These are phyloP conservation scores for Arothron firmamentum DNA, from an alignment of 2,113 vertebrate species.

Conservation along the genomic window DNA sequence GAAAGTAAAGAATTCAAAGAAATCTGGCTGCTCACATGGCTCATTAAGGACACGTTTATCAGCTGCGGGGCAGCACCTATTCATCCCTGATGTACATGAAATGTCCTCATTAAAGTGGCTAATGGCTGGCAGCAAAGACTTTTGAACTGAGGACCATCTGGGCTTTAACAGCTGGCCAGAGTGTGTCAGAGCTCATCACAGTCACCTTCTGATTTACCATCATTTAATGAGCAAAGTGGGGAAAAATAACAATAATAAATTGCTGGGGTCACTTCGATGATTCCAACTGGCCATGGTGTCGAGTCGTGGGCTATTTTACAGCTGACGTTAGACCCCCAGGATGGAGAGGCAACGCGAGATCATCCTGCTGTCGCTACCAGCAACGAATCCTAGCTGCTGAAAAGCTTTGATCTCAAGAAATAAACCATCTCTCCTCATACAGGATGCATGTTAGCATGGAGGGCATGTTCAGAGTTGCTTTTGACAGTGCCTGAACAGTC, in stretches of 20 bases:
- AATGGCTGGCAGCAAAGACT: constrained; percentile 51
- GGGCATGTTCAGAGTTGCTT: neutral
- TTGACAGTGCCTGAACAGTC: no score
- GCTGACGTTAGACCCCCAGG: no score
- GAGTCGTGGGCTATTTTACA: no score
- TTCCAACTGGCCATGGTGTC: no score
- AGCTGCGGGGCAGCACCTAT: constrained; percentile 37
- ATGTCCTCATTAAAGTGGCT: constrained; percentile 56
- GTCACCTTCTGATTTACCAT: constrained; percentile 14
- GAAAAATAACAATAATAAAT: no score
- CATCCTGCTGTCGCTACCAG: no score
- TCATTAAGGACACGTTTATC: constrained; percentile 28
- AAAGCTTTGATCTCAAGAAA: neutral
- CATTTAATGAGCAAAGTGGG: no score
- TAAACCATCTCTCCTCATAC: neutral
- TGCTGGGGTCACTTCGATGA: no score
- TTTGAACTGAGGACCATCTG: constrained; percentile 56
- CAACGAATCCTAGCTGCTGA: no score
- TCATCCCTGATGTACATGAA: constrained; percentile 42
- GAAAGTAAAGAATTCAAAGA: constrained; percentile 2
- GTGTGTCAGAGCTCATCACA: constrained; percentile 1
- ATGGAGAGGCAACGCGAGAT: no score
- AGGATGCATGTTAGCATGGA: neutral
- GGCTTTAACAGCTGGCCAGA: constrained; percentile 41
- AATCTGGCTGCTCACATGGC: neutral